Conservation (phyloP, 2,113 vertebrate species). For the Sturnus vulgaris region DNA sequence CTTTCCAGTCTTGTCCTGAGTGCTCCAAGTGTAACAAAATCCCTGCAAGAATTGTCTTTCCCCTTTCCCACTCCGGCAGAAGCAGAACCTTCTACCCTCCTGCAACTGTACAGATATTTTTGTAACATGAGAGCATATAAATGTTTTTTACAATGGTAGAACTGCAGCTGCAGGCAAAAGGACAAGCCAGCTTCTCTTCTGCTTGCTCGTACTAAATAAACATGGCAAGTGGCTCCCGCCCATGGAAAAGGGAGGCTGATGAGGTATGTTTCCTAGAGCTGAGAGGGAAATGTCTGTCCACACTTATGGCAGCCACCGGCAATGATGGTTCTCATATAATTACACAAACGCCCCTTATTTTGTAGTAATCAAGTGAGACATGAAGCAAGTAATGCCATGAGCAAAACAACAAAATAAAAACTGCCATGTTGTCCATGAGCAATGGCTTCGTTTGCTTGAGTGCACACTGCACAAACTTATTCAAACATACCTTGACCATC, state of each 20-base stretch:
- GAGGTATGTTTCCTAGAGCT: not conserved
- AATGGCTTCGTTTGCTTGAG: not conserved
- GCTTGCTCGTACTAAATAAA: not conserved
- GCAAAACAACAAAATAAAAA: not conserved
- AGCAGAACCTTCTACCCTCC: not conserved
- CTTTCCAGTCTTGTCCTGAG: not conserved
- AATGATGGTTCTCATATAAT: not conserved
- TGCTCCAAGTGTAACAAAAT: not conserved
- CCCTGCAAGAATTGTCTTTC: not conserved
- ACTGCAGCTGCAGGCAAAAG: not conserved
- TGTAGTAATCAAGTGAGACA: not conserved
- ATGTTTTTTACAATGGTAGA: not conserved
- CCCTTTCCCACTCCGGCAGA: not conserved
- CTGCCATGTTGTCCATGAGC: not conserved
- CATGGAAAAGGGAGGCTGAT: not conserved
- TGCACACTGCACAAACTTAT: not conserved
- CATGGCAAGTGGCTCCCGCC: not conserved
- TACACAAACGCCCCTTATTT: not conserved
- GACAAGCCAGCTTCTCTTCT: not conserved
- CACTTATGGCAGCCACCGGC: not conserved
- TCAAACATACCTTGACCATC: not conserved
- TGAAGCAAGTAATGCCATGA: not conserved
- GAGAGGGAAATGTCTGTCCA: not conserved
- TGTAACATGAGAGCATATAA: not conserved
- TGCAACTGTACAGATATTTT: not conserved